Evolutionary conservation across 2,888 invertebrate genomes (phyloP), one percentile per base, ranked within the genome.

Genomic region (Argynnis bischoffii): DNA sequence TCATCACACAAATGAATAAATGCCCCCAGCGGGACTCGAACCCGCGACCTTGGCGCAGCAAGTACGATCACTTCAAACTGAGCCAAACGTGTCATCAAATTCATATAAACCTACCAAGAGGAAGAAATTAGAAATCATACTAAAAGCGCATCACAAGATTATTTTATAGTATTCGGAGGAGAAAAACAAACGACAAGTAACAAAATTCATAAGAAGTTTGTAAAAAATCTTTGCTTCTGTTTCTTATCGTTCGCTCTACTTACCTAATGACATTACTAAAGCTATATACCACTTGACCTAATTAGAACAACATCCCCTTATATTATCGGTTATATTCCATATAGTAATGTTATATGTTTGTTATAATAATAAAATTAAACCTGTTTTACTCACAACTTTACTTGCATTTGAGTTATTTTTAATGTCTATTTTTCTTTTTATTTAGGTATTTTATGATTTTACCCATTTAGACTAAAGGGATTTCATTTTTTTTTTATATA

Each of bases 201-300:
- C n/a, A 13, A 59, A 31, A 48, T 48, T 31, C 31, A 5, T 48
- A n/a, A 2, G 48, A 15, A 59, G 11, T 3, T 26, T 48, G 5
- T 59, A 59, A 5, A 59, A 59, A 59, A 48, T 13, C 26, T 26
- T 59, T 59, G 21, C 59, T n/a, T 26, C 16, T n/a, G 47, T n/a
- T 59, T 13, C n/a, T 59, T 48, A 59, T 59, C 48, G 48, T 26
- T 13, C 26, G 31, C 26, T n/a, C n/a, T 26, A 57, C 47, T 57
- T 57, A 26, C 47, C 57, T 57, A 47, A 57, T 57, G 21, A 57
- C 15, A 26, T 16, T 13, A 16, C 48, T 31, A 13, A 48, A 59
- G 59, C n/a, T n/a, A 14, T 59, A 48, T 11, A 48, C n/a, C 59
- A 59, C 59, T 59, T 59, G 59, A 48, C 59, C 59, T 48, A 59